Base-by-base conservation (phyloP, 2,888 invertebrate genomes). In the Acanthosepion esculentum region DNA sequence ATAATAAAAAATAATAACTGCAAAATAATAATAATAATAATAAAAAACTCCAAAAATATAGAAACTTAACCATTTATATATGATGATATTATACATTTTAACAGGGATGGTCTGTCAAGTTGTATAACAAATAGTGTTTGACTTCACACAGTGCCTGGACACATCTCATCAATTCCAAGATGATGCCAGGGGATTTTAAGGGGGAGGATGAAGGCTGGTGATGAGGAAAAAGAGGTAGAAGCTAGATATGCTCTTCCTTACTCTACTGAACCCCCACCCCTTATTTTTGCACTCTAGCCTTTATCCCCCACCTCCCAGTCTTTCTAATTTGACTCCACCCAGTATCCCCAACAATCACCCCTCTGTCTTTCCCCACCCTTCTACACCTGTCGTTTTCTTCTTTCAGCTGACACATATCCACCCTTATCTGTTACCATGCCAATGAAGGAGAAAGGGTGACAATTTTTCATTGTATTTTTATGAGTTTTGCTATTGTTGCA, bases 111-210 rank as follows among this genome's bases (percentile, higher is more conserved):
- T 78, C 78, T 78, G n/a, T 78, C 78, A 18, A 78, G n/a, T 78
- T n/a, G 78, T n/a, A 15, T 78, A 78, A 78, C 78, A 78, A 78
- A 78, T 78, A 10, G 78, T 78, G 78, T 78, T 78, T 78, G 78
- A 78, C 78, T 78, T 78, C 78, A 78, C n/a, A 33, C 78, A n/a
- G n/a, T 78, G 78, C 78, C 78, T 78, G 78, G n/a, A n/a, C 78
- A 78, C n/a, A 78, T 78, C 78, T 78, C 78, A 78, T 78, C 78
- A 78, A 78, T 78, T 78, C 78, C 8, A n/a, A 78, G 78, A n/a
- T 33, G 78, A 78, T 78, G 78, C 23, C 78, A 33, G 29, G n/a
- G 29, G 78, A 78, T 78, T n/a, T 20, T 33, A n/a, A n/a, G 26
- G n/a, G n/a, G 10, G 5, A 78, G n/a, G 7, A 33, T 8, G 15